phyloP scores from a whole-genome alignment of 2,888 invertebrate genomes.

The Trachelus iudaicus region DNA sequence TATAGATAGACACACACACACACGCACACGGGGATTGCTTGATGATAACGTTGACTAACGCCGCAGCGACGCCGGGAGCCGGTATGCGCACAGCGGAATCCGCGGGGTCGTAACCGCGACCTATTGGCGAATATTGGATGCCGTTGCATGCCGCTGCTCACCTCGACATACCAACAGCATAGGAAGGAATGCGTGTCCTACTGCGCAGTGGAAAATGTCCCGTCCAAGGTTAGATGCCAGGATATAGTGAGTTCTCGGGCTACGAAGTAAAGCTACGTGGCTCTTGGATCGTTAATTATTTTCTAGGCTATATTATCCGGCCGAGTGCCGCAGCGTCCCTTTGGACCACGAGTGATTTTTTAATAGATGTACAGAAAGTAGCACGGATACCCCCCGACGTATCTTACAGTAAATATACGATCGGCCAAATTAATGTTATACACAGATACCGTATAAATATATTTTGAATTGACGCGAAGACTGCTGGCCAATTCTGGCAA shows the following conservation, averaged over 20 bases:
- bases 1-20: no score
- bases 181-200: conserved; percentile 58
- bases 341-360: neutral
- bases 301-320: neutral
- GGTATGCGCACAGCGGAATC: conserved; percentile 41
- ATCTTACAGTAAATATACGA: neutral
- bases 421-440: neutral
- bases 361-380: neutral
- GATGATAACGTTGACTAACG: neutral
- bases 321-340: neutral
- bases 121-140: conserved; percentile 60
- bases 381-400: neutral
- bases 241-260: conserved; percentile 6
- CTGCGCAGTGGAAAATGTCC: conserved; percentile 49
- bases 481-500: neutral
- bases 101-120: conserved; percentile 60
- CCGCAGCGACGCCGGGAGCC: neutral
- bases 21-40: neutral
- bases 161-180: conserved; percentile 58
- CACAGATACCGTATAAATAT: neutral
- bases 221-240: conserved; percentile 50
- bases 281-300: neutral
- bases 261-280: neutral
- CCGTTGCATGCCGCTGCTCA: conserved; percentile 60
- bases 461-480: neutral